Evolutionary conservation across 2,797 vertebrate species (phyloP).

Genomic region (Anableps anableps): DNA sequence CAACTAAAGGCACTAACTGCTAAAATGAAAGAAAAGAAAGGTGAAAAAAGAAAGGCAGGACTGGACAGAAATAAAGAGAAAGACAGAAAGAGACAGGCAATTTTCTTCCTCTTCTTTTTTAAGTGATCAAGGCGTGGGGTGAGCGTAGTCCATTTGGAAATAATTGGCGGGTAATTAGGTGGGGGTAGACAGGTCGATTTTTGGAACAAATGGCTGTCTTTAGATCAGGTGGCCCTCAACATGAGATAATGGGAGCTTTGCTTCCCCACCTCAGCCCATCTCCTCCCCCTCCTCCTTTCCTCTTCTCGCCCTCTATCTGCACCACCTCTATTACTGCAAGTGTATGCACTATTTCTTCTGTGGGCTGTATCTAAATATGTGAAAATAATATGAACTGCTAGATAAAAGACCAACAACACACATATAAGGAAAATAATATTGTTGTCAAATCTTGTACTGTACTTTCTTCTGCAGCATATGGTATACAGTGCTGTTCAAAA

Average conservation of each 20-base stretch:
- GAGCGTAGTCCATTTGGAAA: constrained; percentile 82
- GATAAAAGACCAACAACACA: not conserved
- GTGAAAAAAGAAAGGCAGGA: constrained; percentile 12
- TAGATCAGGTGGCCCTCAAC: constrained; percentile 86
- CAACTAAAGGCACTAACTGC: constrained; percentile 15
- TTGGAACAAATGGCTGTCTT: constrained; percentile 86
- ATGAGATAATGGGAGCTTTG: constrained; percentile 80
- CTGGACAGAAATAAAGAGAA: constrained; percentile 22
- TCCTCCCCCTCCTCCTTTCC: constrained; percentile 8
- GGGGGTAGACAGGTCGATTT: constrained; percentile 87
- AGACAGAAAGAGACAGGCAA: constrained; percentile 46
- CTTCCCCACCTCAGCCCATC: constrained; percentile 37
- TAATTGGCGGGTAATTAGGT: constrained; percentile 92
- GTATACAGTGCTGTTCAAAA: not conserved
- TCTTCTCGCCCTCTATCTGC: constrained; percentile 7
- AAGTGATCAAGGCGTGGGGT: constrained; percentile 68
- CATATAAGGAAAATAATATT: not conserved
- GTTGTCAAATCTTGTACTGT: not conserved
- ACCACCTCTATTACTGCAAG: constrained; percentile 15
- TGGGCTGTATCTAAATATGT: not conserved
- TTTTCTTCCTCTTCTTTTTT: constrained; percentile 65
- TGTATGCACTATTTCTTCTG: not conserved
- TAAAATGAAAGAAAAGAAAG: constrained; percentile 17
- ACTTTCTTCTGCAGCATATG: not conserved
- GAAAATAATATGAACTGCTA: not conserved